Evolutionary conservation across 2,888 invertebrate species (phyloP), one percentile per base, ranked within the genome.

Genomic region (Drosophila kambysellisi): DNA sequence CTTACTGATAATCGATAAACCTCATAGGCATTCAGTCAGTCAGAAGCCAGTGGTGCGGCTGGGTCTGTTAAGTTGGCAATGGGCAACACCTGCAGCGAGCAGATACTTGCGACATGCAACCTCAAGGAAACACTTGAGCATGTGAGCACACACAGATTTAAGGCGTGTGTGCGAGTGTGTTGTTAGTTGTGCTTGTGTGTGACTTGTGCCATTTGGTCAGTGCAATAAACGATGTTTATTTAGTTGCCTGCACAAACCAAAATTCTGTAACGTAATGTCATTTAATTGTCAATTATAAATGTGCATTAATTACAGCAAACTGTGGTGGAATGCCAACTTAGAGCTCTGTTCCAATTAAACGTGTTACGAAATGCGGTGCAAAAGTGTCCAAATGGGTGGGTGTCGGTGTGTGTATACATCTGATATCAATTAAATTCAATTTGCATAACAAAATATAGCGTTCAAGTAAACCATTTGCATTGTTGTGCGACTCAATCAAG

Each of bases 1-100:
- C 77, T 75, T 70, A 81, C 79, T 73, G 67, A 81, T 61, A 87
- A 87, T 88, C 90, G 83, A 89, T 88, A 79, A 78, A 69, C 71
- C 84, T 69, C 76, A 71, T 74, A 66, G 74, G 67, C 56, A 25
- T 2, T 25, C 25, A 25, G 83, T 70, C 74, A 48, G 68, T 11
- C n/a, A 51, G 70, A 51, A 53, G 61, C 35, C 64, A 50, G 70
- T 51, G 71, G 52, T 62, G 51, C n/a, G 61, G 50, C 30, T 9
- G 48, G 17, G 39, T 30, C 20, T 30, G 62, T 39, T 50, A 29
- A 29, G 43, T 43, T 53, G 51, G 46, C 35, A 43, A 33, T n/a
- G 12, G 64, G 33, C 56, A 62, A 81, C 88, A 88, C 65, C 77
- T 84, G 82, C 71, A 62, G 46, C 33, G 9, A 46, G 37, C 67